These are phyloP conservation scores for Melanerpes aurifrons DNA, from an alignment of 2,113 vertebrate species.

Conservation along the genomic window DNA sequence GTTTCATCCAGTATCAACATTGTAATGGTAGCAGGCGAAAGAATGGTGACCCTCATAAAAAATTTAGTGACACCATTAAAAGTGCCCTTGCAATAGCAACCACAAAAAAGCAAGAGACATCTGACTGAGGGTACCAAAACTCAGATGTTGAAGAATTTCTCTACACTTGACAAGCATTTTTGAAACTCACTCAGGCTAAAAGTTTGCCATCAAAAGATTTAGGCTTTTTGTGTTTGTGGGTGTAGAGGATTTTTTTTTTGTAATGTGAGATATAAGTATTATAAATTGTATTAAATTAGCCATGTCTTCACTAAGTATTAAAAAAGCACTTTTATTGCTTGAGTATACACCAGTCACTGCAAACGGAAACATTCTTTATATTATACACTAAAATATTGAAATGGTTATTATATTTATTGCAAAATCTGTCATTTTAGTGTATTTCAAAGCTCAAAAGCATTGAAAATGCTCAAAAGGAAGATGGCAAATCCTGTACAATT, in stretches of 20 bases:
- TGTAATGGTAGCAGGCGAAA: neutral
- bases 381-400: conserved; percentile 41
- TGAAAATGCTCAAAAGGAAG: conserved; percentile 34
- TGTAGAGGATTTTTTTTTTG: neutral
- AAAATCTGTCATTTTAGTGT: conserved; percentile 56
- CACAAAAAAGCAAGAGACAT: neutral
- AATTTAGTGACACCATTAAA: conserved; percentile 8
- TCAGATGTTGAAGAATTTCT: conserved; percentile 17
- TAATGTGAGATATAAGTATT: conserved; percentile 15
- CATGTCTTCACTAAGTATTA: conserved; percentile 24
- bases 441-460: conserved; percentile 44
- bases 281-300: conserved; percentile 54
- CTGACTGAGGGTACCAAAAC: conserved; percentile 10
- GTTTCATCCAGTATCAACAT: neutral
- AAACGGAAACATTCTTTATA: conserved; percentile 59
- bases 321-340: conserved; percentile 26
- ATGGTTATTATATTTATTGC: conserved; percentile 50
- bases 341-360: conserved; percentile 27
- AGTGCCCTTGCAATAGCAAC: conserved; percentile 12
- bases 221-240: neutral
- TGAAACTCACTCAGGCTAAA: neutral
- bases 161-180: conserved; percentile 10
- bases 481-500: conserved; percentile 30
- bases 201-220: conserved; percentile 17
- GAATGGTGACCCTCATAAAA: neutral